These are phyloP conservation scores for Griposia aprilina DNA, from an alignment of 2,888 invertebrate species.

Conservation along the genomic window DNA sequence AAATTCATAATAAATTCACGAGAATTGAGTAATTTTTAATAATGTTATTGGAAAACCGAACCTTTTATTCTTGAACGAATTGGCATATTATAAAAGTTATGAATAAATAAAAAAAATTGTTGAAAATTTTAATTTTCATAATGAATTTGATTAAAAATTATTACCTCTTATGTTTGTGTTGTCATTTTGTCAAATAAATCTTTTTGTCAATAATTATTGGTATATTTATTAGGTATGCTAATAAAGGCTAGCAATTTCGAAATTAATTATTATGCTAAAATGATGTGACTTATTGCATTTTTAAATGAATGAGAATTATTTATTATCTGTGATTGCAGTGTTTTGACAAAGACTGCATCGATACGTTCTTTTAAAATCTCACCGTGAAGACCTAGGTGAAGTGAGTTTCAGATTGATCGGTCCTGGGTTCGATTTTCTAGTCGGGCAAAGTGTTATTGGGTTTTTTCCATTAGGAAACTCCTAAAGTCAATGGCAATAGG, in stretches of 20 bases:
- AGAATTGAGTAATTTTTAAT: slow-evolving; percentile 19
- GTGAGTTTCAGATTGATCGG: too few relatives aligned
- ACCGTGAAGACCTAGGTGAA: too few relatives aligned
- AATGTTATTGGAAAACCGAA: not conserved
- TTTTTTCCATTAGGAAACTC: too few relatives aligned
- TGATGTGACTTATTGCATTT: not conserved
- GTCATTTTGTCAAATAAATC: slow-evolving; percentile 40
- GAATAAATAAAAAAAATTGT: slow-evolving; percentile 18
- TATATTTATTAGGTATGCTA: slow-evolving; percentile 35
- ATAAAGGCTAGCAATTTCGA: slow-evolving; percentile 7
- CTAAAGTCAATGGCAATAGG: too few relatives aligned
- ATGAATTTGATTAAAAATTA: slow-evolving; percentile 29
- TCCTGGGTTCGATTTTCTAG: too few relatives aligned
- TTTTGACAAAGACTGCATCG: too few relatives aligned
- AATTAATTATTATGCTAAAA: slow-evolving; percentile 18
- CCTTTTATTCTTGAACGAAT: not conserved
- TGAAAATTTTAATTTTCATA: slow-evolving; percentile 15
- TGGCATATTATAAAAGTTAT: slow-evolving; percentile 6
- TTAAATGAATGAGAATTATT: not conserved
- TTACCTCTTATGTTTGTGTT: slow-evolving; percentile 23
- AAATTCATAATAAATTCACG: slow-evolving; percentile 3
- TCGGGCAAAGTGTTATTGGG: too few relatives aligned
- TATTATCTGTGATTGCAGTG: too few relatives aligned
- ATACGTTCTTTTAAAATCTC: too few relatives aligned
- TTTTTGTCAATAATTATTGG: slow-evolving; percentile 11